Base-by-base conservation (phyloP, 2,113 vertebrate species). In the Barbus barbus region DNA sequence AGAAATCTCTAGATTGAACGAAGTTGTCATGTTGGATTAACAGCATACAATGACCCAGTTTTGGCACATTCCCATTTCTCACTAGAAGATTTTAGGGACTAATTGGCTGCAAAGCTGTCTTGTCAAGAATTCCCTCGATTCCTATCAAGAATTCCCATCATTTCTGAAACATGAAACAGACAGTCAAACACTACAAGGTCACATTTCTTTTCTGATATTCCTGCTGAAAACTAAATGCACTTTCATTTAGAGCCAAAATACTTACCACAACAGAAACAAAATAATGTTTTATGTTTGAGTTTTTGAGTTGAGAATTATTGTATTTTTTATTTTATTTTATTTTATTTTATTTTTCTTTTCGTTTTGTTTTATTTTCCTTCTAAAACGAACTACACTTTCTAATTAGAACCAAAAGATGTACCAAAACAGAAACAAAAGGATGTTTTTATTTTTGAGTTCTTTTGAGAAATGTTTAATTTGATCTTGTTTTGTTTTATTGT, bases 61-160 rank as follows among this genome's bases (percentile, higher is more conserved):
- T 46, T 79, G 77, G 58, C 56, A 46, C 58, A 24, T 65, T 79
- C 38, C 33, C 58, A 31, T 28, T 79, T 63, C 77, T 63, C 77
- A 28, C 38, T 63, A 16, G 24, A 41, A 63, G 36, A 61, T 65
- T 79, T 79, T 44, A 65, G 36, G 58, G 38, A 79, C 77, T 79
- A 79, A 79, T 79, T 79, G 77, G 58, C 36, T 79, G 36, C n/a
- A 79, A 46, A 79, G 77, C 58, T 79, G 77, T 79, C 76, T 61
- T 5, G 9, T 61, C 38, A 18, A 44, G 58, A 65, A 65, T 16
- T 46, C 77, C 56, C 58, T 22, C 28, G 77, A 46, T 28, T 46
- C 71, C 28, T 16, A 67, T 67, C 71, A 74, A n/a, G 22, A 72
- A 46, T 74, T 46, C 71, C 28, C 28, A 24, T 44, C 22, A 14